Evolutionary conservation across 64 coral and sea anemone species (phyloP).

Genomic region (Cladopsammia gracilis): DNA sequence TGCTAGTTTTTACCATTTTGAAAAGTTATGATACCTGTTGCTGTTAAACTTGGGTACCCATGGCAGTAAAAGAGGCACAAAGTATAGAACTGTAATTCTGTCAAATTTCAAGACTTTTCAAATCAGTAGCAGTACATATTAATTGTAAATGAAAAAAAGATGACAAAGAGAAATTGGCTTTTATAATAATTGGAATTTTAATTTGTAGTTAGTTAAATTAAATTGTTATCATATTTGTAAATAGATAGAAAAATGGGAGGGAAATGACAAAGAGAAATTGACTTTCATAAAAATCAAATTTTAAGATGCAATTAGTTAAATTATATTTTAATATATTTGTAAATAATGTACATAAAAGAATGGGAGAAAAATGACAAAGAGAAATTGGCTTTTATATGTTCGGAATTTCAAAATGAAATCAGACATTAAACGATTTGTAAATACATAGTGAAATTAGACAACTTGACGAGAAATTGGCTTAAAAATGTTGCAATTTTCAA

Average conservation of each 20-base stretch:
- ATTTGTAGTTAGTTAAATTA: neutral
- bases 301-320: neutral
- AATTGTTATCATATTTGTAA: neutral
- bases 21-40: no score
- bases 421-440: no score
- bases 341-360: neutral
- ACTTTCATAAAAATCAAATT: neutral
- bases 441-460: no score
- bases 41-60: no score
- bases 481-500: neutral
- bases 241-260: neutral
- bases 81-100: no score
- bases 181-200: neutral
- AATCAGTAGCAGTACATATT: no score
- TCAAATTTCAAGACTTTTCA: no score
- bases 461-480: neutral
- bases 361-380: neutral
- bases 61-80: no score
- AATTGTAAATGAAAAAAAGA: neutral
- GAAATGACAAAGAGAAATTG: neutral
- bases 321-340: neutral
- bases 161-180: conserved; percentile 5
- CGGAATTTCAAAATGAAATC: no score
- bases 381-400: neutral
- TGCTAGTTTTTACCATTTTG: no score